Evolutionary conservation across 2,888 invertebrate species (phyloP), one percentile per base, ranked within the genome.

Genomic region (Sphinx pinastri): DNA sequence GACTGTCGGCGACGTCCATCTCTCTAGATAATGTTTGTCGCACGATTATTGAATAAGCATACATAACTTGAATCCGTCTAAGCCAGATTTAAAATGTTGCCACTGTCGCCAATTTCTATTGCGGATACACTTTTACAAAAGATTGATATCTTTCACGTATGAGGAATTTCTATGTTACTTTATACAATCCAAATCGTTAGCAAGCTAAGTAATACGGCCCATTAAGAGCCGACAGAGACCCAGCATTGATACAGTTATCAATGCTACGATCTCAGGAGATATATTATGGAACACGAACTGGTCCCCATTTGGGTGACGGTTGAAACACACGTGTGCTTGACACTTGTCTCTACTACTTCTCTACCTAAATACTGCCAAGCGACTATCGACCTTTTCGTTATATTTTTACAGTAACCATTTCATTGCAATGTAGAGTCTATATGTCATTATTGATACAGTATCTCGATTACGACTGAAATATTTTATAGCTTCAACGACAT

Each of bases 291-390:
- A 80, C 82, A 85, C 79, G 82, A 86, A 89, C 88, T 88, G 88
- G 90, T 87, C 87, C 88, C 88, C 88, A 89, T 90, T 92, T 89
- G 88, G 91, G 87, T 88, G 90, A 90, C 88, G 88, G 83, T 89
- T 86, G 81, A 86, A 88, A 88, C 91, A 87, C 92, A 93, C 92
- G 92, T 93, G 92, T 91, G 89, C 86, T 81, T 83, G 82, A 87
- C 86, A 88, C 88, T 86, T 79, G 83, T 85, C 82, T 79, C 81
- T 63, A 84, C 79, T 72, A 75, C 80, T 79, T 82, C 78, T 75
- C 78, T 75, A 76, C 76, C 78, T 72, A 54, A 72, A 68, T 7
- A 25, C 16, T 38, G 71, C 47, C 72, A 80, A 38, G n/a, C 73
- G 8, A 88, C 80, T 81, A 73, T 75, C 63, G 72, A 76, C 84